Conservation (phyloP, 2,113 vertebrate genomes). For the Calidris pygmaea region DNA sequence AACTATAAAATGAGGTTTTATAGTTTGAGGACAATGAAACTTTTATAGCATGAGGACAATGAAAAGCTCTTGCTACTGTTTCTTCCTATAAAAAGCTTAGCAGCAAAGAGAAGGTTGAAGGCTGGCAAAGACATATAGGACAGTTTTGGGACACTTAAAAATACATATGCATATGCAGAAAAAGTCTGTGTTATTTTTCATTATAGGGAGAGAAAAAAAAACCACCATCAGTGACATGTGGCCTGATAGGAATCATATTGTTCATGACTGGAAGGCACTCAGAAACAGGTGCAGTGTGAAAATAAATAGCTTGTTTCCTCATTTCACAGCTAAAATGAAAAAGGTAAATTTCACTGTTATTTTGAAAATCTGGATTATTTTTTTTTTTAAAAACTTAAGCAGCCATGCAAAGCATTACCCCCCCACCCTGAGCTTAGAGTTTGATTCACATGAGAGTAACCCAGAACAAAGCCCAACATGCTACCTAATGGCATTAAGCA, state of each 20-base stretch:
- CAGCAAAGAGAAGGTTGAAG: neutral
- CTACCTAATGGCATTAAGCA: neutral
- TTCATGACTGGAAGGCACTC: neutral
- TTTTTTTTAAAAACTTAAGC: neutral
- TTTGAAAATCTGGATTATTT: neutral
- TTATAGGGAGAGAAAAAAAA: neutral
- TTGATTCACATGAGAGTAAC: neutral
- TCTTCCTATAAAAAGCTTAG: neutral
- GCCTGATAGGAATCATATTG: neutral
- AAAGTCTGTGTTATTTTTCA: neutral
- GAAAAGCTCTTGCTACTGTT: neutral
- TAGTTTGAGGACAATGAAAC: no score
- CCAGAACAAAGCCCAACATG: neutral
- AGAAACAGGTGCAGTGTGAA: neutral
- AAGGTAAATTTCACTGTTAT: neutral
- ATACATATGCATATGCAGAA: rapidly evolving
- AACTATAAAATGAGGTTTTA: neutral
- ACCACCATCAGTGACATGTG: neutral
- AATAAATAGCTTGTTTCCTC: neutral
- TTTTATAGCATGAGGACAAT: no score
- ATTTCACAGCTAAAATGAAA: neutral
- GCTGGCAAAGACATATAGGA: neutral
- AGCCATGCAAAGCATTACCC: neutral
- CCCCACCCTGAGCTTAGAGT: neutral
- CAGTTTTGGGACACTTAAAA: neutral